Percentiles rank a stretch among this genome's conserved stretches.
Conservation (phyloP, 2,888 invertebrate genomes). For the Amblyteles armatorius region DNA sequence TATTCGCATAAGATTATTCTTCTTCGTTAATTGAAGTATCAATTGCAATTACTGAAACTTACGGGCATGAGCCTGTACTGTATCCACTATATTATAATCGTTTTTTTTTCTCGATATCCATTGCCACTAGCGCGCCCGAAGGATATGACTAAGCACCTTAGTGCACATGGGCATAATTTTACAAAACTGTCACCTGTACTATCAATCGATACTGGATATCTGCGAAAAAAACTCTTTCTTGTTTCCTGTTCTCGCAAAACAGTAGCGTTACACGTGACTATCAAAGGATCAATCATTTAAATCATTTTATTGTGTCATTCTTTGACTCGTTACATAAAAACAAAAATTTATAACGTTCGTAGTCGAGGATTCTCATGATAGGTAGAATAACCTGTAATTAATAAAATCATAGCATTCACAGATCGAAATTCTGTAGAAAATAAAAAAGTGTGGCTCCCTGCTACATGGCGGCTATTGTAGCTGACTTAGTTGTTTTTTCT, state of each 20-base stretch:
- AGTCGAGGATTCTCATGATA: not conserved
- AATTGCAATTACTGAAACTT: too few relatives aligned
- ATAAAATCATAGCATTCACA: conserved; percentile 1
- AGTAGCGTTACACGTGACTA: too few relatives aligned
- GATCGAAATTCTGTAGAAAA: not conserved
- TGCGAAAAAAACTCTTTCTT: too few relatives aligned
- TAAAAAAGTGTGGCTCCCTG: not conserved
- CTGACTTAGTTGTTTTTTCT: conserved; percentile 49
- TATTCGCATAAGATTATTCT: too few relatives aligned
- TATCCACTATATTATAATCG: too few relatives aligned
- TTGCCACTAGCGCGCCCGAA: conserved; percentile 45
- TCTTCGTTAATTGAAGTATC: too few relatives aligned
- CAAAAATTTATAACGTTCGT: not conserved
- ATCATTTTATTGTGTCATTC: not conserved
- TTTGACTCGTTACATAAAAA: not conserved
- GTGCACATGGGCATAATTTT: conserved; percentile 54
- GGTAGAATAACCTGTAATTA: not conserved
- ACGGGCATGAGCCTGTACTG: too few relatives aligned
- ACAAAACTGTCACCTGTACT: not conserved
- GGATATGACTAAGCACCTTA: conserved; percentile 60
- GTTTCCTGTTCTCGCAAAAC: too few relatives aligned
- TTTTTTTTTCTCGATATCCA: too few relatives aligned
- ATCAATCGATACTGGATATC: not conserved
- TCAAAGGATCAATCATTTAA: not conserved
- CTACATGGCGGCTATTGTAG: not conserved